Conservation (phyloP, 2,113 vertebrate genomes). For the Boulengeromyrus knoepffleri region DNA sequence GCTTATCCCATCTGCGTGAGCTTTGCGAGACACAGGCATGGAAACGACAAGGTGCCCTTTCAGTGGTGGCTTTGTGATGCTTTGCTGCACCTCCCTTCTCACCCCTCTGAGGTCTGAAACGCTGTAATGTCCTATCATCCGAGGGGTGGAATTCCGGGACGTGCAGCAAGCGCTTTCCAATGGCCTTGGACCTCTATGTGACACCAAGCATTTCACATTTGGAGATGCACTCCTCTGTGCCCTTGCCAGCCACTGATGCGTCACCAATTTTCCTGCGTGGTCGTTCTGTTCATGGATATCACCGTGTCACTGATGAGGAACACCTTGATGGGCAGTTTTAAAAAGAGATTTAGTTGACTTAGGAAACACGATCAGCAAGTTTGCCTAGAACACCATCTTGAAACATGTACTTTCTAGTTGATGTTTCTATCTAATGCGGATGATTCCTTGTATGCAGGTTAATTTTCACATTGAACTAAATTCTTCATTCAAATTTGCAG, state of each 20-base stretch:
- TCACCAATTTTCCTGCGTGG: background rate
- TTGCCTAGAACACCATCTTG: background rate
- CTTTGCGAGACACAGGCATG: conserved; percentile 18
- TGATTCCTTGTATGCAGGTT: background rate
- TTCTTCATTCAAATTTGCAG: background rate
- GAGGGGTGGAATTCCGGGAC: background rate
- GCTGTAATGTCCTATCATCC: background rate
- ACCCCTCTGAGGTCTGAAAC: background rate
- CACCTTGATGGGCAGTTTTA: background rate
- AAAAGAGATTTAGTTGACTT: background rate
- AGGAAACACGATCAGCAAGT: background rate
- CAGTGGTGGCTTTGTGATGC: background rate
- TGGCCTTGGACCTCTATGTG: background rate
- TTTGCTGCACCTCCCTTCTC: background rate
- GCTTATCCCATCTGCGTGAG: conserved; percentile 45
- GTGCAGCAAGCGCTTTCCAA: background rate
- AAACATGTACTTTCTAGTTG: background rate
- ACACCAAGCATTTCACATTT: background rate
- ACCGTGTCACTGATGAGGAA: background rate
- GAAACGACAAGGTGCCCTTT: conserved; percentile 59
- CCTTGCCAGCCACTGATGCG: background rate
- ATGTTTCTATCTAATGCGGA: background rate
- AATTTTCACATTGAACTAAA: background rate
- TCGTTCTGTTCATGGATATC: background rate
- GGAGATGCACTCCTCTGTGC: background rate